These are phyloP conservation scores for Acyrthosiphon pisum DNA, from an alignment of 1,140 invertebrate genomes.

Conservation along the genomic window DNA sequence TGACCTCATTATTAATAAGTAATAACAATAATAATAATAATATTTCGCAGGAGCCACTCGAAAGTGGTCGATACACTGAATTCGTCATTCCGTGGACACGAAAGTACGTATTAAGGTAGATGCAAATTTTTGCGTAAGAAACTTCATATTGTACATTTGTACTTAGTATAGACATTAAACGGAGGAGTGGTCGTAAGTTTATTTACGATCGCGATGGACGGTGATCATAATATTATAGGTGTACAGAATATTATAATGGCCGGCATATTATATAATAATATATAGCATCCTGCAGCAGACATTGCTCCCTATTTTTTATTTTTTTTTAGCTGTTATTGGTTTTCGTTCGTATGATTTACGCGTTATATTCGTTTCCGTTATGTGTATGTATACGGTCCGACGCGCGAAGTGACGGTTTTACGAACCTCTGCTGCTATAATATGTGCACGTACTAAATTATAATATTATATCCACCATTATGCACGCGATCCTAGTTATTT, in stretches of 20 bases:
- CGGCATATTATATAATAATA: background rate
- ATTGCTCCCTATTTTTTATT: background rate
- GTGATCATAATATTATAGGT: background rate
- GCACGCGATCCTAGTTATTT: slow-evolving; percentile 12
- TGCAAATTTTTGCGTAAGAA: background rate
- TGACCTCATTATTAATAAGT: background rate
- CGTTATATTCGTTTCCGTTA: background rate
- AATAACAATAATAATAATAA: background rate
- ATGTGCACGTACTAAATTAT: background rate
- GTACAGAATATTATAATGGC: background rate
- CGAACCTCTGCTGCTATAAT: background rate
- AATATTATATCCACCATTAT: background rate
- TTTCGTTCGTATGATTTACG: background rate
- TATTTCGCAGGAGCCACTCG: background rate
- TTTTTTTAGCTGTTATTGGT: background rate
- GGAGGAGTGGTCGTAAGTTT: background rate
- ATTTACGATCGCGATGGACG: background rate
- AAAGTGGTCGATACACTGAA: background rate
- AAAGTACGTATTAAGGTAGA: background rate
- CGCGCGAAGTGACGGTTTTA: background rate
- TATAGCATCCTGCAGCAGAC: background rate
- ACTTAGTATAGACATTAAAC: background rate
- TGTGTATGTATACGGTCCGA: background rate
- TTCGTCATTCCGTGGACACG: background rate
- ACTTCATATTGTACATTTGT: too few relatives aligned